A percentile compares a stretch with the other conserved stretches of the same genome.
These are phyloP conservation scores for Characodon lateralis DNA, from an alignment of 2,797 vertebrate species.

Conservation along the genomic window DNA sequence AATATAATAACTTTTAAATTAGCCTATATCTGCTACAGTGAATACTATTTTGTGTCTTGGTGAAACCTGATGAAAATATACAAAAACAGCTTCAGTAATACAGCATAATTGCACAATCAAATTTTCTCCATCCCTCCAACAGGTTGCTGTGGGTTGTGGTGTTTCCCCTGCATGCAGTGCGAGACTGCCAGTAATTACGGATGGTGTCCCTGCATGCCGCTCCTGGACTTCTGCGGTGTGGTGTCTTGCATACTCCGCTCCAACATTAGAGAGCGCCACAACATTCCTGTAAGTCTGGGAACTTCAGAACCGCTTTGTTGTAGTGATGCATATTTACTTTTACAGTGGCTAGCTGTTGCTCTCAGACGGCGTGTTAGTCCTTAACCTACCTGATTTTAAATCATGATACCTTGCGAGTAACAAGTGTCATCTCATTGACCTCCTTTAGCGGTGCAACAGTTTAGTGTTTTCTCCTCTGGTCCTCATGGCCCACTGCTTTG, in stretches of 20 bases:
- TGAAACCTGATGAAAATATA: not conserved
- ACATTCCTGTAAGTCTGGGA: slow-evolving; percentile 71
- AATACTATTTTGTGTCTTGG: not conserved
- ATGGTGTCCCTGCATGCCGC: slow-evolving; percentile 74
- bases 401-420: too few species aligned
- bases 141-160: slow-evolving; percentile 77
- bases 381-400: not conserved
- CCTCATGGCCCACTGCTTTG: not conserved
- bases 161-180: slow-evolving; percentile 81
- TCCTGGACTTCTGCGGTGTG: slow-evolving; percentile 63
- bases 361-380: not conserved
- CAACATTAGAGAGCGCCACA: slow-evolving; percentile 66
- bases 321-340: not conserved
- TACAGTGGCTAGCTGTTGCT: not conserved
- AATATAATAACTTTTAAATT: not conserved
- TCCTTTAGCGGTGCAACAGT: too few species aligned
- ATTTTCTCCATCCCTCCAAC: not conserved
- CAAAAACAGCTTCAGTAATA: not conserved
- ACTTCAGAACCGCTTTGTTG: not conserved
- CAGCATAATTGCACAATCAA: not conserved
- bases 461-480: too few species aligned
- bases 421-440: too few species aligned
- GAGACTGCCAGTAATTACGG: slow-evolving; percentile 63
- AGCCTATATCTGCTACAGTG: not conserved
- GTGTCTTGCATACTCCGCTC: slow-evolving; percentile 74